Base-by-base conservation (phyloP, 2,888 invertebrate species). In the Calameuta pallipes region DNA sequence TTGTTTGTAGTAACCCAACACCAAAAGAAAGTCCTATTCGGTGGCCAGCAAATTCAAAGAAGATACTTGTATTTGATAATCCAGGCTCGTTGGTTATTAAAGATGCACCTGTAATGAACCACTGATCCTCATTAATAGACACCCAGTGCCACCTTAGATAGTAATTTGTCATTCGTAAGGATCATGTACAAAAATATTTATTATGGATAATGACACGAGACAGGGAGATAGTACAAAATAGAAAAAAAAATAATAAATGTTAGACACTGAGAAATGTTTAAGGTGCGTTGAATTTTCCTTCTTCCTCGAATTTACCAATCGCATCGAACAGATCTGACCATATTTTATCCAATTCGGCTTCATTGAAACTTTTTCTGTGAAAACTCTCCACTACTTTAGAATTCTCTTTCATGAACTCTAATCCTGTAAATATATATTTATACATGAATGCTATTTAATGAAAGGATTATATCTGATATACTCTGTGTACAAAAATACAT, bases 251-350 rank as follows among this genome's bases (percentile, higher is more conserved):
- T 75, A 34, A 41, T 6, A 31, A 30, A 41, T 23, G 15, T 1
- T 23, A 56, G 15, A 23, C 23, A 56, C 4, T 71, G 31, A 34
- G 33, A 71, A 71, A 71, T 56, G 23, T 9, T 56, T 23, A 56
- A 56, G 56, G 23, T 23, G 23, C 36, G 23, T 11, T 23, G 31
- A 37, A 15, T 13, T 76, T 73, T 34, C 30, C 15, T 76, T n/a
- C 35, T 4, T 35, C 34, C 9, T 23, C 31, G 76, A 76, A 74
- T 36, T 30, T 6, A 31, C 83, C 80, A 71, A 87, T 75, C 68
- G 82, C 83, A 31, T 12, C 36, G 34, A 83, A 85, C 13, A 89
- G 68, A 23, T 79, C 36, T 6, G 69, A 9, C 88, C 87, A 89
- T 1, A 87, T 69, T 34, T 81, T 75, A 23, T 81, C 36, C 30